These are phyloP conservation scores for Rhopalosiphum padi DNA, from an alignment of 1,140 invertebrate genomes.

Conservation along the genomic window DNA sequence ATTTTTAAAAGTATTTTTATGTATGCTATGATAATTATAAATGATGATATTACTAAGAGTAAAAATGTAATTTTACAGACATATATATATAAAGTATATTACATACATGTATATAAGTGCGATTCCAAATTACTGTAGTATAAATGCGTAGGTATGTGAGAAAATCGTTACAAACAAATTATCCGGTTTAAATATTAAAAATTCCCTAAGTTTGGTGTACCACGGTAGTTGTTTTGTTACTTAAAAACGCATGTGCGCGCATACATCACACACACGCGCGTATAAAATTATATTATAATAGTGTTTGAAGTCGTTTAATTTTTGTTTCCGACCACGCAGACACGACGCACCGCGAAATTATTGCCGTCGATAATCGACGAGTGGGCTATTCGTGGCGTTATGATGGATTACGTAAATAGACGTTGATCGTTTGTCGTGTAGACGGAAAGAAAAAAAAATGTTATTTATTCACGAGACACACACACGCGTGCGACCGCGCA, in stretches of 20 bases:
- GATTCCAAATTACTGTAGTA: not conserved
- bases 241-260: not conserved
- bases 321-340: not conserved
- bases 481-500: not conserved
- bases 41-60: not conserved
- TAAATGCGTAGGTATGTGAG: not conserved
- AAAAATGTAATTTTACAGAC: not conserved
- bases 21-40: not conserved
- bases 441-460: not conserved
- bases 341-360: slow-evolving; percentile 29
- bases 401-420: slow-evolving; percentile 32
- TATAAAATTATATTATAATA: not conserved
- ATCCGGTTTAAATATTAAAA: not conserved
- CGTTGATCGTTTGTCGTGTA: not conserved
- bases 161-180: not conserved
- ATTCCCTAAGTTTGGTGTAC: not conserved
- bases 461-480: slow-evolving; percentile 43
- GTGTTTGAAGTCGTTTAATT: not conserved
- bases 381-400: slow-evolving; percentile 29
- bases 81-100: not conserved
- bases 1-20: not conserved
- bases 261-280: not conserved
- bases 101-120: not conserved
- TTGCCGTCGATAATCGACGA: not conserved
- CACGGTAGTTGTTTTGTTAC: not conserved